Evolutionary conservation across 2,888 invertebrate genomes (phyloP).

Genomic region (Thereva unica): DNA sequence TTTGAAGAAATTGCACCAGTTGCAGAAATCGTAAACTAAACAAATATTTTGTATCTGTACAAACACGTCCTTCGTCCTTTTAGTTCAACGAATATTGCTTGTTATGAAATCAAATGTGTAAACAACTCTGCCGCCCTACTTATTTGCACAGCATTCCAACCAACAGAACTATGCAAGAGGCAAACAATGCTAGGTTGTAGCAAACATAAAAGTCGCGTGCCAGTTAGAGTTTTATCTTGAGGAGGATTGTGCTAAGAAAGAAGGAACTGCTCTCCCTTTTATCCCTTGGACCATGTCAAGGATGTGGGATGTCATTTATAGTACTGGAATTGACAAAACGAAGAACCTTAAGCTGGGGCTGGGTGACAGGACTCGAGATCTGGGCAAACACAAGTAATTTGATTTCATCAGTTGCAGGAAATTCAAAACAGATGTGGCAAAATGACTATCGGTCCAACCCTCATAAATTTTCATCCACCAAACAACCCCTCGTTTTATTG

Average conservation of each 20-base stretch:
- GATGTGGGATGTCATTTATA: conserved; percentile 27
- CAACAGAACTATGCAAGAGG: not conserved
- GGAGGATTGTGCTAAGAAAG: not conserved
- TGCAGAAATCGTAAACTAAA: too few relatives aligned
- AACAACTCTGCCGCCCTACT: conserved; percentile 6
- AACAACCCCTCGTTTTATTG: too few relatives aligned
- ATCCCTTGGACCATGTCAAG: conserved; percentile 4
- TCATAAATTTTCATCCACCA: too few relatives aligned
- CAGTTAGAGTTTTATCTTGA: conserved; percentile 8
- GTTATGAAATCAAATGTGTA: conserved; percentile 22
- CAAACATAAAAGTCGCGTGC: conserved; percentile 26
- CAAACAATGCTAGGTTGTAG: not conserved
- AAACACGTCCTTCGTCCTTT: too few relatives aligned
- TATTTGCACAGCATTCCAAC: conserved; percentile 25
- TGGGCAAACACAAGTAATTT: conserved; percentile 40
- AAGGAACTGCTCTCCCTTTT: conserved; percentile 6
- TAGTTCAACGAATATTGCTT: not conserved
- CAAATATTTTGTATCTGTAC: too few relatives aligned
- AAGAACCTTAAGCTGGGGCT: not conserved
- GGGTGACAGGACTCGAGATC: conserved; percentile 33
- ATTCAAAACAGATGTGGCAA: conserved; percentile 37
- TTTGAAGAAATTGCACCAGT: too few relatives aligned
- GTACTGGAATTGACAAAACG: conserved; percentile 20
- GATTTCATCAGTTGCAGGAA: conserved; percentile 40
- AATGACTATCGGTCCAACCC: too few relatives aligned